Base-by-base conservation (phyloP, 2,797 vertebrate genomes). In the Podarcis lilfordi region DNA sequence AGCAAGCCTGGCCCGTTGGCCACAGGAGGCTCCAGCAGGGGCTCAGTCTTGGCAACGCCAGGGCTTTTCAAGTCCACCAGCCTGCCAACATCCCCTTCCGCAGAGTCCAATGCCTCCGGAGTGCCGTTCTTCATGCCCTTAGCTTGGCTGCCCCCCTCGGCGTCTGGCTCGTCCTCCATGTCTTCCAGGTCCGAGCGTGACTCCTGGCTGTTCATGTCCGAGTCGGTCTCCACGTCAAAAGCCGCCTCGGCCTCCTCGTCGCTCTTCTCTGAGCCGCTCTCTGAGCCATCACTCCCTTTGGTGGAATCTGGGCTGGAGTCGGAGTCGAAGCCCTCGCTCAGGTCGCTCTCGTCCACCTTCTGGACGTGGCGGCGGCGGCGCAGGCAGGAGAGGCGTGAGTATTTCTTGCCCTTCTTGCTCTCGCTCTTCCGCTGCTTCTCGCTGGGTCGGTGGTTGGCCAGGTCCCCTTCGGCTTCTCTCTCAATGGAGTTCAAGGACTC, bases 191-290 rank as follows among this genome's bases (percentile, higher is more conserved):
- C 99, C 0, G 99, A 99, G 1, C 99, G 98, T 0, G 99, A 99
- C 92, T 99, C 98, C 91, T 99, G 99, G 95, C 99, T 99, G 96
- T 99, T 99, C 99, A 99, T 99, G 94, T 99, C 98, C 0, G 99
- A 99, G 94, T 99, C 99, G 0, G 98, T 98, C 95, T 99, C 98
- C 0, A 98, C 97, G 25, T 99, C 99, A 2, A 99, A 99, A 2
- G 99, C 99, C 0, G 98, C 98, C 64, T 98, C 98, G 0, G 97
- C 98, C 84, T 98, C 98, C 87, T 98, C 98, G 0, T 97, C 96
- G 3, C 96, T 98, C 96, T 96, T 98, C 96, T 99, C 98, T 0
- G 98, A 99, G 75, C 97, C 98, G 0, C 98, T 99, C 19, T 97
- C 98, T 0, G 98, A 99, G 92, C 94, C 96, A 0, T 97, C 96